These are phyloP conservation scores for Podocnemis expansa DNA, from an alignment of 2,113 vertebrate genomes.

Conservation along the genomic window DNA sequence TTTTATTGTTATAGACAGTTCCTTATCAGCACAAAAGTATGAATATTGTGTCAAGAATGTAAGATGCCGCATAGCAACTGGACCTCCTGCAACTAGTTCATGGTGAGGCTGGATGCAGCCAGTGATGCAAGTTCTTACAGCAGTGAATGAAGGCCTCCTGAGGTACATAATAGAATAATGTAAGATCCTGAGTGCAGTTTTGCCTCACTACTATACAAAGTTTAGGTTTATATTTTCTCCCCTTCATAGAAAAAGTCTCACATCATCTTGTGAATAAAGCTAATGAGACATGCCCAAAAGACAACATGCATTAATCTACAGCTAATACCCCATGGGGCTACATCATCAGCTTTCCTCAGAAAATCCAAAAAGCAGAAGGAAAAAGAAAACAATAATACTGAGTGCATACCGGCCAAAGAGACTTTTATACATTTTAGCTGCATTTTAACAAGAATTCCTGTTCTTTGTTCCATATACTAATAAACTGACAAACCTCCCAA, in stretches of 20 bases:
- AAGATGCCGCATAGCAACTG: constrained; percentile 26
- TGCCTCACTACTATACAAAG: neutral
- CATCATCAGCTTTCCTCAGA: neutral
- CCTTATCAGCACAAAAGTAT: neutral
- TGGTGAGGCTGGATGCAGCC: neutral
- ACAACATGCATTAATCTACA: neutral
- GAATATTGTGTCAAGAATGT: neutral
- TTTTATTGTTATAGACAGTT: neutral
- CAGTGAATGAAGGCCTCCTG: neutral
- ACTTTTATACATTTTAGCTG: neutral
- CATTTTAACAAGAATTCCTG: no score
- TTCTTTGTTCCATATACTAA: neutral
- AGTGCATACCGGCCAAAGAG: neutral
- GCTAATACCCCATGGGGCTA: neutral
- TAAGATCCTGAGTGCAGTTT: neutral
- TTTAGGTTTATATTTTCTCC: neutral
- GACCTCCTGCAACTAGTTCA: neutral
- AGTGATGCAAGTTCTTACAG: neutral
- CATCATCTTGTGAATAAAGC: neutral
- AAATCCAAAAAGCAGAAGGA: neutral
- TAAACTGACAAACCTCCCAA: neutral
- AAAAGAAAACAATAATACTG: neutral
- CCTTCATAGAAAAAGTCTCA: neutral
- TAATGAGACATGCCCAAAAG: neutral
- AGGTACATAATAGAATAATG: neutral